phyloP scores from a whole-genome alignment of 2,888 invertebrate species.

The Lottia gigantea region DNA sequence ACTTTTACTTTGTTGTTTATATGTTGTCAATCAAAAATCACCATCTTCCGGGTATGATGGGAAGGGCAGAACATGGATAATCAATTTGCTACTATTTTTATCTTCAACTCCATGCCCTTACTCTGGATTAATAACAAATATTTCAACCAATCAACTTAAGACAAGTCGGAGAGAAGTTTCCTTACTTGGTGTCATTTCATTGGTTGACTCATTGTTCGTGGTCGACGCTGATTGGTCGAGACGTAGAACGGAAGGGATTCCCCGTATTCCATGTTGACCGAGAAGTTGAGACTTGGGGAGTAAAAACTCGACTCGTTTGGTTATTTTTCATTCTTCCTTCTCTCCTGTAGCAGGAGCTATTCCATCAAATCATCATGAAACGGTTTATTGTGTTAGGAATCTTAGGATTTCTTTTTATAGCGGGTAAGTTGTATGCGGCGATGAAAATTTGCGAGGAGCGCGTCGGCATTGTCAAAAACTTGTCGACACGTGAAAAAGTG shows the following conservation, averaged over 20 bases:
- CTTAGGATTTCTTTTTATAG: conserved; percentile 50
- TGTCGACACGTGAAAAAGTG: too few relatives aligned
- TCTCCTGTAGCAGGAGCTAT: conserved; percentile 12
- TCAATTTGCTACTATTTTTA: too few relatives aligned
- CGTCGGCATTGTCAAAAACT: too few relatives aligned
- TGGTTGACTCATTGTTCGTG: conserved; percentile 52
- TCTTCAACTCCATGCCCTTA: too few relatives aligned
- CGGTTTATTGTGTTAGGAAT: conserved; percentile 46
- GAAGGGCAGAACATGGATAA: too few relatives aligned
- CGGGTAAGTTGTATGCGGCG: conserved; percentile 45
- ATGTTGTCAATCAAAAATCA: conserved; percentile 3
- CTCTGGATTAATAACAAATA: background rate
- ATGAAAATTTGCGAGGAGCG: too few relatives aligned
- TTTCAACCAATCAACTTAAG: conserved; percentile 50
- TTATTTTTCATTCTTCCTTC: conserved; percentile 19
- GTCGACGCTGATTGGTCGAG: conserved; percentile 49
- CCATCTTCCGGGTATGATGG: too few relatives aligned
- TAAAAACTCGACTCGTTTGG: conserved; percentile 18
- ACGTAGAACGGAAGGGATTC: conserved; percentile 41
- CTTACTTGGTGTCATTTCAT: conserved; percentile 56
- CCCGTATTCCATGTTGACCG: conserved; percentile 31
- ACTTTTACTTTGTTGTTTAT: background rate
- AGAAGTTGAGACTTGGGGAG: background rate
- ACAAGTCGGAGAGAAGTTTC: conserved; percentile 49
- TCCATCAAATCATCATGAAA: conserved; percentile 29